A percentile compares a stretch with the other conserved stretches of the same genome.
These are phyloP conservation scores for Phylloscopus trochilus DNA, from an alignment of 2,113 vertebrate genomes.

Conservation along the genomic window DNA sequence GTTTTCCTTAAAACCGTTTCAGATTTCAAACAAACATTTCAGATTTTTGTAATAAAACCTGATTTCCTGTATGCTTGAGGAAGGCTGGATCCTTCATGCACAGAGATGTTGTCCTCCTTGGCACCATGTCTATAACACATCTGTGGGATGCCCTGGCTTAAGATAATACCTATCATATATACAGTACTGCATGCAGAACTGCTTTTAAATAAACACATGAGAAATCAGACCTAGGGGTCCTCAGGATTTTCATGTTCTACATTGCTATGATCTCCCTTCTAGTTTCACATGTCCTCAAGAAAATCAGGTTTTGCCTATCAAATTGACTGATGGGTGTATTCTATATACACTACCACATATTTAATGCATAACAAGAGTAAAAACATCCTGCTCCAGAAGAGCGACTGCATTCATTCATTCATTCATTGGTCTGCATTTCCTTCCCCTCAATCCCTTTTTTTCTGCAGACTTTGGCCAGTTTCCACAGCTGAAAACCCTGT, in stretches of 20 bases:
- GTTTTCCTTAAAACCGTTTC: background rate
- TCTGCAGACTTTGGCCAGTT: background rate
- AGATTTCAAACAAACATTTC: background rate
- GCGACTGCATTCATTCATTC: background rate
- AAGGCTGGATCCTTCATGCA: background rate
- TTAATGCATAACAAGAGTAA: background rate
- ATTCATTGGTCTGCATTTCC: background rate
- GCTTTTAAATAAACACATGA: background rate
- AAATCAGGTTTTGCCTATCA: conserved; percentile 9
- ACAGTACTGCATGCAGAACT: background rate
- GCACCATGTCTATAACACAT: background rate
- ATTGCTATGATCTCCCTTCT: background rate
- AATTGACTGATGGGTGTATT: background rate
- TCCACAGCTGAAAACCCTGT: background rate
- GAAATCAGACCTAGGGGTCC: background rate
- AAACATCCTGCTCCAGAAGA: background rate
- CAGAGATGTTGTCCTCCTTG: background rate
- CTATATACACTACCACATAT: background rate
- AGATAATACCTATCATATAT: background rate
- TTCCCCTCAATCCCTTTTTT: background rate
- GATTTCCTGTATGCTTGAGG: background rate
- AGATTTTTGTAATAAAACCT: background rate
- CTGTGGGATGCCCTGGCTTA: background rate
- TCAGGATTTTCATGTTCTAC: background rate
- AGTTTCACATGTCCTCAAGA: background rate